Conservation (phyloP, 2,888 invertebrate genomes). For the Scaptomyza polygonia region DNA sequence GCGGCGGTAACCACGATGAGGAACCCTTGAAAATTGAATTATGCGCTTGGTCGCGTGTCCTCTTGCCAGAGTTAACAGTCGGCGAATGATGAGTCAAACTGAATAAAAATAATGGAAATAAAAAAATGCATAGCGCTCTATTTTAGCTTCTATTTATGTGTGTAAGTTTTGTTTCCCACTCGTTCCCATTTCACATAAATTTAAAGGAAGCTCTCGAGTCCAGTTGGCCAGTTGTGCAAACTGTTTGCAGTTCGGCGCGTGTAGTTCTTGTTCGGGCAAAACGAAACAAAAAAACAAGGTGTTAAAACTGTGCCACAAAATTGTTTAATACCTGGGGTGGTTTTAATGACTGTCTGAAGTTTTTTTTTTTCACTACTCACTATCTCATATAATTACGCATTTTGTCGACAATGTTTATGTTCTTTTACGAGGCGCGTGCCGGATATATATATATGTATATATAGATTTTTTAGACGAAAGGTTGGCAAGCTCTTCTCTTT, state of each 20-base stretch:
- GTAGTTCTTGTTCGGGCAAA: conserved; percentile 38
- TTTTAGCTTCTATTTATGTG: background rate
- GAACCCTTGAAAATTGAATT: conserved; percentile 74
- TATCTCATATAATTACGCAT: conserved; percentile 67
- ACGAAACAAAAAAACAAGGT: conserved; percentile 57
- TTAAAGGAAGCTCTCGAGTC: conserved; percentile 31
- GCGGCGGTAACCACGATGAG: conserved; percentile 13
- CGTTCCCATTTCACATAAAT: conserved; percentile 48
- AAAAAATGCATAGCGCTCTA: conserved; percentile 26
- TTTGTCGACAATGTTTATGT: conserved; percentile 76
- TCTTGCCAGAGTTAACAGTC: conserved; percentile 34
- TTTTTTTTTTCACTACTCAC: conserved; percentile 32
- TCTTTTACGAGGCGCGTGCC: conserved; percentile 66
- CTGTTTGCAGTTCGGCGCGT: conserved; percentile 67
- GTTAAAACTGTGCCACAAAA: conserved; percentile 77
- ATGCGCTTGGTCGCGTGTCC: conserved; percentile 77
- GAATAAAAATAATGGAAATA: conserved; percentile 49
- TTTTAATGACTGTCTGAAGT: conserved; percentile 59
- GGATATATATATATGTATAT: conserved; percentile 10
- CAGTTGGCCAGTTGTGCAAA: conserved; percentile 52
- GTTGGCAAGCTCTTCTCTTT: conserved; percentile 37
- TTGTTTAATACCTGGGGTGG: conserved; percentile 59
- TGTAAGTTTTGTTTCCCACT: conserved; percentile 14
- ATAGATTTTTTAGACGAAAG: conserved; percentile 32
- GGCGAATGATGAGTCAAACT: conserved; percentile 70